These are phyloP conservation scores for Blennius ocellaris DNA, from an alignment of 2,113 vertebrate genomes.

Conservation along the genomic window DNA sequence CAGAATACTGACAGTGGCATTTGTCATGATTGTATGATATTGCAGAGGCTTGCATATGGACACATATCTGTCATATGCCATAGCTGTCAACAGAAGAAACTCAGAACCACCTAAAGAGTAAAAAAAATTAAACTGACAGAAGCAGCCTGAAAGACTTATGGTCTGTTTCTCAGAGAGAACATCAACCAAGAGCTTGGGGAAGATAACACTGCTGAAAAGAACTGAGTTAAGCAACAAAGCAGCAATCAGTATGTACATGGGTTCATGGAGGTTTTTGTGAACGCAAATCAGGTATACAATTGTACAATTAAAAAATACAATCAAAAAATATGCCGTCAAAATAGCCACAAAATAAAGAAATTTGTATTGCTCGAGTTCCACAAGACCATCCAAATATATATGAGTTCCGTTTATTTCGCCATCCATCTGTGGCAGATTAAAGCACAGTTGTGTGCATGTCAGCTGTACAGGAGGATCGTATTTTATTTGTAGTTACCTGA, in stretches of 20 bases:
- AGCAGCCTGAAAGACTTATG: not conserved
- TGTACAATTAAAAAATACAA: slow-evolving; percentile 13
- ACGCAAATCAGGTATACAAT: slow-evolving; percentile 15
- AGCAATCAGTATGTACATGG: slow-evolving; percentile 45
- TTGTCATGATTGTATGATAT: slow-evolving; percentile 35
- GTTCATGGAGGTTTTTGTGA: slow-evolving; percentile 37
- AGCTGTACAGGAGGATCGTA: no score
- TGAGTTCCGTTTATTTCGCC: no score
- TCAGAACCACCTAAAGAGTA: slow-evolving; percentile 10
- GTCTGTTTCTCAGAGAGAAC: slow-evolving; percentile 15
- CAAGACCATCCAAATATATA: slow-evolving; percentile 7
- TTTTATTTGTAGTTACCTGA: no score
- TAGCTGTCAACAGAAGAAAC: slow-evolving; percentile 30
- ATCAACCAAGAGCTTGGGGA: slow-evolving; percentile 28
- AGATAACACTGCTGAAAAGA: slow-evolving; percentile 5
- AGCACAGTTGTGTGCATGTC: no score
- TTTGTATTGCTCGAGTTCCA: slow-evolving; percentile 7
- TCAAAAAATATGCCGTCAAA: slow-evolving; percentile 20
- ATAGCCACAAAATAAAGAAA: slow-evolving; percentile 30
- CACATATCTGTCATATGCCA: slow-evolving; percentile 53
- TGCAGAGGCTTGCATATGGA: slow-evolving; percentile 51
- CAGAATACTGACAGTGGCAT: not conserved
- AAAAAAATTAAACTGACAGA: not conserved
- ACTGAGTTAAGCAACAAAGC: slow-evolving; percentile 18
- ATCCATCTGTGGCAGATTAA: no score